Base-by-base conservation (phyloP, 2,888 invertebrate genomes). In the Drosophila paranaensis region DNA sequence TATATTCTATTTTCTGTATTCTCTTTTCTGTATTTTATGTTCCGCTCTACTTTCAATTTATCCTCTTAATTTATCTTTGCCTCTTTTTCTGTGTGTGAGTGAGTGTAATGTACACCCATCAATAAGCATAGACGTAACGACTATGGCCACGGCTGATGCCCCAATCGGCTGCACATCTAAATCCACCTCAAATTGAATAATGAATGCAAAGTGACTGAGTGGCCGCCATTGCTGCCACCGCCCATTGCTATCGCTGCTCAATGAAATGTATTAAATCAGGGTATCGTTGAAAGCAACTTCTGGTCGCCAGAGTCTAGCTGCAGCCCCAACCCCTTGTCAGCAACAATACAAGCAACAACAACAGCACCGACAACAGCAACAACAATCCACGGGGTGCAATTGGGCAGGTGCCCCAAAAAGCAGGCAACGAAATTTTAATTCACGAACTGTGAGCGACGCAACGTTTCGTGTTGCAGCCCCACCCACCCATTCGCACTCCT, bases 251-350 rank as follows among this genome's bases (percentile, higher is more conserved):
- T 86, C 57, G 87, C 77, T 64, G 86, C 89, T 83, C 83, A 83
- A 84, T 84, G 83, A 81, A 84, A 84, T 88, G 88, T 89, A 84
- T 88, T 84, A 84, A 84, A 84, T 84, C 83, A 84, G 88, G 70
- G 83, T 83, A 84, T 88, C 83, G 83, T 81, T 86, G 88, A 83
- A 86, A 86, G 83, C 66, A 63, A 83, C 71, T 77, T 63, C 77
- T 71, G 71, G 58, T 56, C 58, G 68, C 42, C 56, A 43, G 40
- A 51, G 50, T 30, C 9, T 33, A 5, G 10, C 16, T 48, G 16
- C 53, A 33, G 10, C 14, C 13, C 37, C 45, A 20, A 35, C 33
- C 39, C 10, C 39, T 16, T 46, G 30, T 10, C 42, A 42, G 27
- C 54, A 40, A 45, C 56, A 72, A 58, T 69, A 35, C 42, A 70